Evolutionary conservation across 2,113 vertebrate genomes (phyloP).

Genomic region (Elachura formosa): DNA sequence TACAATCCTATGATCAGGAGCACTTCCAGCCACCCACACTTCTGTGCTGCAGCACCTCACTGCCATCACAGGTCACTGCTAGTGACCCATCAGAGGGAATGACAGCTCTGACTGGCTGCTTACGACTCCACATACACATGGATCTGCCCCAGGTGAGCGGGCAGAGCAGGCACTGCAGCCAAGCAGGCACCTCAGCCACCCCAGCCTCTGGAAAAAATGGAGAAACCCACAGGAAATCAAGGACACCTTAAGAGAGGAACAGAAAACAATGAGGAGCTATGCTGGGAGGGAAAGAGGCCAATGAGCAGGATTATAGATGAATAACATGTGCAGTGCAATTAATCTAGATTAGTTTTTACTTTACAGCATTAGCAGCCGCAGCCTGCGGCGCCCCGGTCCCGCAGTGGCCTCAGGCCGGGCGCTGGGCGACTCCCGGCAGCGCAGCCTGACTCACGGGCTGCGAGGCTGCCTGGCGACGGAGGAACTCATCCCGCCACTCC

Average conservation of each 20-base stretch:
- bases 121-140: accelerated
- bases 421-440: background rate
- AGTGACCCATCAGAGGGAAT: background rate
- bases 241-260: background rate
- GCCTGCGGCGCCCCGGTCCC: background rate
- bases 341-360: constrained; percentile 30
- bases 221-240: background rate
- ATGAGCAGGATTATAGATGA: background rate
- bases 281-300: background rate
- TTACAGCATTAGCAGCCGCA: constrained; percentile 6
- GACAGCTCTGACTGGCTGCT: background rate
- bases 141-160: accelerated
- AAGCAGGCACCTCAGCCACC: background rate
- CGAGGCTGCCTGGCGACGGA: background rate
- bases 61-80: background rate
- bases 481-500: background rate
- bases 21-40: background rate
- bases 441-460: constrained; percentile 38
- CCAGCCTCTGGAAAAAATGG: background rate
- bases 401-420: no score
- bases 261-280: background rate
- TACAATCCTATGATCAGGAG: background rate
- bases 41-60: background rate
- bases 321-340: background rate
- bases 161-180: background rate